Evolutionary conservation across 2,113 vertebrate genomes (phyloP), one percentile per base, ranked within the genome.

Genomic region (Amazona guildingii): DNA sequence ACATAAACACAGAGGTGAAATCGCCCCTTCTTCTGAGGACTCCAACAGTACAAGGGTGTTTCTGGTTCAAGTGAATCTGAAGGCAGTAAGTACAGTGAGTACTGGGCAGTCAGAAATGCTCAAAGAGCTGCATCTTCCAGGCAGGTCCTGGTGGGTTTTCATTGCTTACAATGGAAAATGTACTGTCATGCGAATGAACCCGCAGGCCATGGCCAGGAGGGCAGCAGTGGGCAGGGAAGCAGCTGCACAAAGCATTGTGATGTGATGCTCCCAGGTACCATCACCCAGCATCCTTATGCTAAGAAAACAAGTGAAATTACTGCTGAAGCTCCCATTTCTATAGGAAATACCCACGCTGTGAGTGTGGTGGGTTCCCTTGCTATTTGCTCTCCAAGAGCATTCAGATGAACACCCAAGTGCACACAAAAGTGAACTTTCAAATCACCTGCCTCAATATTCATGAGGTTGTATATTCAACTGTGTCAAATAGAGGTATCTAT

Each of bases 181-280:
- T n/a, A 21, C 35, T 75, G 46, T 29, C 11, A 44, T 1, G 9
- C 87, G 48, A 59, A 74, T 6, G 14, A 80, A 17, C 9, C 3
- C 31, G 27, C 3, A 0, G 0, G 0, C 9, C 16, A 33, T 9
- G 25, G 33, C 10, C 41, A 39, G 41, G 28, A 87, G 43, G 54
- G 41, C 39, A 88, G 55, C 31, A 28, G 15, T 25, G 43, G 33
- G 44, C 29, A 55, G 16, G 33, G 66, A 63, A 81, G 15, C 41
- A 75, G 46, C 48, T 76, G 23, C 35, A 66, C 37, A 37, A 78
- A 67, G 17, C 51, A 25, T 39, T 68, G 52, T 62, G 44, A 24
- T 51, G 4, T 10, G 20, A 46, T 29, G 55, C 31, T 27, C 33
- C 43, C 57, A 19, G 33, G 48, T 21, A 44, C 8, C 46, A 18